These are phyloP conservation scores for Acleris emargana DNA, from an alignment of 2,888 invertebrate species.

Conservation along the genomic window DNA sequence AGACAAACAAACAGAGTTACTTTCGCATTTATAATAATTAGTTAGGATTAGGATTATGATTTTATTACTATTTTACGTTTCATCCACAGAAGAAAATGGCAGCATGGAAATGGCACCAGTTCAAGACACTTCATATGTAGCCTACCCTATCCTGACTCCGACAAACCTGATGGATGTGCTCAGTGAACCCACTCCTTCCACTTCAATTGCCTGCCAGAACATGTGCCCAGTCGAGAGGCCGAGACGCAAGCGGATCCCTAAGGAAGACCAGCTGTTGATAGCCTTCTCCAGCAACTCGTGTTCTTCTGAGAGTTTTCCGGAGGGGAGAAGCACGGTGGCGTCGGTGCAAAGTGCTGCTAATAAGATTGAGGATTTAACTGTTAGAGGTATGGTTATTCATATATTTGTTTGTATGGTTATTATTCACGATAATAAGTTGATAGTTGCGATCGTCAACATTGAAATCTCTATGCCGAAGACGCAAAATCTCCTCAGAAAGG, in stretches of 20 bases:
- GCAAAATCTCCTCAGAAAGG: too few relatives aligned
- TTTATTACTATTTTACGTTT: background rate
- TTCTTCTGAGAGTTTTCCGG: conserved; percentile 63
- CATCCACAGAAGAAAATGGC: conserved; percentile 52
- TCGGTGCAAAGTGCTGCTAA: conserved; percentile 53
- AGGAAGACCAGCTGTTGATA: conserved; percentile 61
- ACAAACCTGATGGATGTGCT: conserved; percentile 65
- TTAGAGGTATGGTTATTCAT: conserved; percentile 49
- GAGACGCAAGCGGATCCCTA: conserved; percentile 48
- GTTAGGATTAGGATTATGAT: too few relatives aligned
- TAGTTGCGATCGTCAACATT: too few relatives aligned
- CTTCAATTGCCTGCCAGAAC: conserved; percentile 57
- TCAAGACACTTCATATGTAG: conserved; percentile 51
- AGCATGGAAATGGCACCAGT: conserved; percentile 58
- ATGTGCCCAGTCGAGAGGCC: conserved; percentile 55
- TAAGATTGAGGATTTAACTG: conserved; percentile 44
- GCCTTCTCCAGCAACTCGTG: conserved; percentile 66
- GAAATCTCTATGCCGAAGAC: too few relatives aligned
- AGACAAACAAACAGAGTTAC: too few relatives aligned
- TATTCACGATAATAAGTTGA: too few relatives aligned
- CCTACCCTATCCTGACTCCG: conserved; percentile 38
- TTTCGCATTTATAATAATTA: too few relatives aligned
- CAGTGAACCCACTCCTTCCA: conserved; percentile 64
- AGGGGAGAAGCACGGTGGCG: conserved; percentile 42
- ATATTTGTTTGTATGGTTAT: too few relatives aligned